Evolutionary conservation across 1,140 invertebrate genomes (phyloP).

Genomic region (Riptortus pedestris): DNA sequence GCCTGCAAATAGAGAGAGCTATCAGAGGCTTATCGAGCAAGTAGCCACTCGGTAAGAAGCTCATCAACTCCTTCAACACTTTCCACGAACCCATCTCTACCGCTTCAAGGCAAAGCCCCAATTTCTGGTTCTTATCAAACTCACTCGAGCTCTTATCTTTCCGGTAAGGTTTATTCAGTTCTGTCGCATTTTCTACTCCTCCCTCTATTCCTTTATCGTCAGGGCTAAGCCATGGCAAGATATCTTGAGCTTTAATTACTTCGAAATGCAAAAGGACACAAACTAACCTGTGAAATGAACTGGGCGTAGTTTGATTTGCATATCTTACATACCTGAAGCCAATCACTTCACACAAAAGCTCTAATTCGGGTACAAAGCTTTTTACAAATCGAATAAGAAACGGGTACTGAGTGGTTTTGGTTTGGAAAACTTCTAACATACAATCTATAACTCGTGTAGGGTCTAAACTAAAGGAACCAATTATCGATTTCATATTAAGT

Average conservation of each 20-base stretch:
- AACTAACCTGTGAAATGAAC: constrained; percentile 75
- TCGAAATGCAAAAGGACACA: constrained; percentile 80
- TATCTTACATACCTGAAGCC: constrained; percentile 77
- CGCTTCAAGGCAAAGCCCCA: constrained; percentile 80
- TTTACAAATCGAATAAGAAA: constrained; percentile 76
- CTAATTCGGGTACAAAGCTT: constrained; percentile 73
- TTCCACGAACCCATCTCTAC: constrained; percentile 83
- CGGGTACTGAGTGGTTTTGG: constrained; percentile 55
- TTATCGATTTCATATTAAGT: constrained; percentile 83
- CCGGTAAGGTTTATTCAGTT: constrained; percentile 73
- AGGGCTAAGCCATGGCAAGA: constrained; percentile 75
- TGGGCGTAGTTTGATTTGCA: constrained; percentile 47
- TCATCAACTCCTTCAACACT: constrained; percentile 65
- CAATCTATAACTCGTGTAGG: constrained; percentile 96
- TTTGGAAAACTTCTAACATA: constrained; percentile 93
- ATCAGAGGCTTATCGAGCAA: constrained; percentile 68
- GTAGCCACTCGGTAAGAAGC: constrained; percentile 70
- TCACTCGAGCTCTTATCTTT: constrained; percentile 55
- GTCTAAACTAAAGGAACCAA: constrained; percentile 97
- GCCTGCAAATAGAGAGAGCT: constrained; percentile 61
- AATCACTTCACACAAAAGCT: constrained; percentile 83
- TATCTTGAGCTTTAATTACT: constrained; percentile 74
- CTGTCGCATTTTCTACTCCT: constrained; percentile 75
- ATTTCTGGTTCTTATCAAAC: constrained; percentile 80
- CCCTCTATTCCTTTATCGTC: constrained; percentile 70